Conservation (phyloP, 2,888 invertebrate species). For the Trisateles emortualis region DNA sequence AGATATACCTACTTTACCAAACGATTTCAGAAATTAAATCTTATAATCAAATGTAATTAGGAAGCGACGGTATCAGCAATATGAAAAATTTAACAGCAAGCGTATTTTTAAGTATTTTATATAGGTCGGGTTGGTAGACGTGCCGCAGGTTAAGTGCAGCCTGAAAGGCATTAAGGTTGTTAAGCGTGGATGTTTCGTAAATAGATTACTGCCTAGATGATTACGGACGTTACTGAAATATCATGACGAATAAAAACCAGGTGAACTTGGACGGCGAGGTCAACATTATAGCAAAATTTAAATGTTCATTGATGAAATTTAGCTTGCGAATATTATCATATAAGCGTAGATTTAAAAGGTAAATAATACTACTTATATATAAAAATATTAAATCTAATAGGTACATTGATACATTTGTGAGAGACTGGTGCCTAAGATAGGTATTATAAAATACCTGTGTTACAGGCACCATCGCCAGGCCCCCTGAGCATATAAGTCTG, state of each 20-base stretch:
- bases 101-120: conserved; percentile 3
- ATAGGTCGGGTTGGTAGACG: neutral
- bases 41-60: neutral
- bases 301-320: no score
- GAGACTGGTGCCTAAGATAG: no score
- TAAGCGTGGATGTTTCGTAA: neutral
- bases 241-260: neutral
- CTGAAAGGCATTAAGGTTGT: conserved; percentile 1
- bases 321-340: no score
- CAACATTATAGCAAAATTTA: no score
- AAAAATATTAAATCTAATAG: no score
- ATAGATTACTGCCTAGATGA: conserved; percentile 6
- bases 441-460: no score
- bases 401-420: no score
- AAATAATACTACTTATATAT: no score
- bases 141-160: conserved; percentile 1
- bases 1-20: neutral
- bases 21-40: neutral
- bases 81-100: conserved; percentile 5
- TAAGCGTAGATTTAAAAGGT: no score
- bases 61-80: neutral
- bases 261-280: no score
- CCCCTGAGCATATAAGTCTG: no score
- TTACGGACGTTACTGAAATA: neutral
- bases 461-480: no score